Evolutionary conservation across 1,140 invertebrate genomes (phyloP), one percentile per base, ranked within the genome.

Genomic region (Leucophenga varia): DNA sequence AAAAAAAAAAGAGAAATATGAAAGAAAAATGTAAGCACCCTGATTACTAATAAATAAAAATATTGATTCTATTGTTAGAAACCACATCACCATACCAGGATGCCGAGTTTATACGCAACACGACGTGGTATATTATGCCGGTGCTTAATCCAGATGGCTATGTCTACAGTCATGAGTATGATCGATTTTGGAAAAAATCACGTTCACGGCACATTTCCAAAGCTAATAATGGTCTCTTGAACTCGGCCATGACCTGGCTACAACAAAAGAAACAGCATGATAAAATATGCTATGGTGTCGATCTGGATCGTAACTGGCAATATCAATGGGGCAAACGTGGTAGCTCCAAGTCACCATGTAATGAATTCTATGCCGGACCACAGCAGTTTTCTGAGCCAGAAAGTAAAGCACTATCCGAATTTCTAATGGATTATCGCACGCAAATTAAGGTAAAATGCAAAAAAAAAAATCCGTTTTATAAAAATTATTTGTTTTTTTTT

Each of bases 321-420:
- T 85, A 82, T 53, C 74, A 81, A 18, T 90, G 86, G 85, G 83
- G 80, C 63, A 81, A 80, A n/a, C 50, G 81, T 47, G 91, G 91
- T 10, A 85, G 88, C 1, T 91, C 88, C 25, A 79, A 79, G 22
- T 75, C 89, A 55, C 84, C 86, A 0, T 95, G 93, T 59, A 81
- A 83, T 18, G 88, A 94, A 22, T 88, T 85, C 43, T 96, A 84
- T 61, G 83, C 84, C 0, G 93, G 93, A 0, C 78, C 84, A 0
- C 77, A 79, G 14, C 81, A 90, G 1, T 92, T 93, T 61, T 93
- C 91, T 1, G 92, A 95, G 71, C 86, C 87, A 0, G 93, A 95
- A 76, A 91, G 89, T 1, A 76, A 78, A 34, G 84, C 84, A 0
- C 71, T 89, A 2, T 81, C 83, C 0, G 79, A 87, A 37, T 86